A percentile compares a stretch with the other conserved stretches of the same genome.
These are phyloP conservation scores for Scarus forsteni DNA, from an alignment of 2,797 vertebrate species.

Conservation along the genomic window DNA sequence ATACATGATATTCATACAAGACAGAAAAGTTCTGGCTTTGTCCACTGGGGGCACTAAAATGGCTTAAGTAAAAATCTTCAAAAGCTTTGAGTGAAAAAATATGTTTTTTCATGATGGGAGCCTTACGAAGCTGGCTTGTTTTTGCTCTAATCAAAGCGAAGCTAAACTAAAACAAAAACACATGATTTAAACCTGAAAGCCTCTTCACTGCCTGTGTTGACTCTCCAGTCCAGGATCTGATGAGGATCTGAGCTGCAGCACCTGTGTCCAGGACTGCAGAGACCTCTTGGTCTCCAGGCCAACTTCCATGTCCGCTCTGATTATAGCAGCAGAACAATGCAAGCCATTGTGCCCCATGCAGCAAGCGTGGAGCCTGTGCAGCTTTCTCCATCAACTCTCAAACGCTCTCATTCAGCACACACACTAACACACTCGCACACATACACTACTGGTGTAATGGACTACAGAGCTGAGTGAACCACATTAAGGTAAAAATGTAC, in stretches of 20 bases:
- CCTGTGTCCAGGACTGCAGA: conserved; percentile 82
- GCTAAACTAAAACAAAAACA: conserved; percentile 4
- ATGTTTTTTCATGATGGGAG: background rate
- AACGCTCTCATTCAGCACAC: conserved; percentile 49
- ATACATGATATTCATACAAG: too few species aligned
- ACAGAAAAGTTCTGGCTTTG: too few species aligned
- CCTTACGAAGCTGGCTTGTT: background rate
- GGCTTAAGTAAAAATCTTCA: background rate
- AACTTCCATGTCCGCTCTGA: conserved; percentile 86
- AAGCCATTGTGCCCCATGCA: conserved; percentile 77
- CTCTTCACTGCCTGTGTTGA: conserved; percentile 26
- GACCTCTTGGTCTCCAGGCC: conserved; percentile 80
- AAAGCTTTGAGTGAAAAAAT: background rate
- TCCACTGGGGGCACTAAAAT: too few species aligned
- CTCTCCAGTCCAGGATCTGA: conserved; percentile 51
- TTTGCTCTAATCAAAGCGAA: conserved; percentile 2
- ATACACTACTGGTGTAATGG: conserved; percentile 37
- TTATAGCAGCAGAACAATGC: conserved; percentile 84
- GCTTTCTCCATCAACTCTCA: conserved; percentile 66
- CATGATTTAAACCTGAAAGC: conserved; percentile 28
- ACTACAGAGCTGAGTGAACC: conserved; percentile 48
- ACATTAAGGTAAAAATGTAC: conserved; percentile 71
- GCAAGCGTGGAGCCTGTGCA: conserved; percentile 56
- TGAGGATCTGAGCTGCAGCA: conserved; percentile 76
- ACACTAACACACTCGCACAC: conserved; percentile 19